Base-by-base conservation (phyloP, 2,888 invertebrate species). In the Lycocerus yunnanus region DNA sequence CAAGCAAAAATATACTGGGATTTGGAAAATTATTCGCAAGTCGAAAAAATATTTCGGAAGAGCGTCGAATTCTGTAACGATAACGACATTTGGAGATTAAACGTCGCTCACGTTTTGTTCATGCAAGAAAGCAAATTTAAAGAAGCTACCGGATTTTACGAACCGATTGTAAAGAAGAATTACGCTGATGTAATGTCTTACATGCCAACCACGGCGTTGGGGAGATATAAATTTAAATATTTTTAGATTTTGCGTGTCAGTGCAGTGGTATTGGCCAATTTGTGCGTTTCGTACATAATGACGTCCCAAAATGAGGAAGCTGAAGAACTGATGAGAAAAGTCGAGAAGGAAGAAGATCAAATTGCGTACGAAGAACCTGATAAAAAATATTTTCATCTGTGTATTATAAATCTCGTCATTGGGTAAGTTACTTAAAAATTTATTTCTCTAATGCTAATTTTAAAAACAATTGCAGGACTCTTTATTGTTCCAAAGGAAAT, bases 1-100 rank as follows among this genome's bases (percentile, higher is more conserved):
- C 97, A 99, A 87, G 98, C 99, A 1, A 98, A 98, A 90, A 97
- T 99, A 79, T 97, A 97, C 84, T 99, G 99, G 99, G 97, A 99
- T 79, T 91, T 95, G 86, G 97, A 97, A 84, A 97, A 99, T 85
- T 99, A 98, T 83, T 90, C 92, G 1, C 97, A 98, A 84, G 98
- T 99, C 1, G 98, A 99, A 86, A 96, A 97, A 85, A 97, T 98
- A 80, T 98, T 99, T 86, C 92, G 97, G 27, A 97, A 98, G 85
- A 97, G 97, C 74, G 97, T 97, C 0, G 99, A 99, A 85, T 99
- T 99, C 87, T 99, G 99, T 84, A 97, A 97, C 80, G 98, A 98
- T 84, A 97, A 98, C 82, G 97, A 99, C 81, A 92, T 94, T 0
- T 99, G 99, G 99, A 94, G 97, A 79, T 88, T 99, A 15, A 99